Base-by-base conservation (phyloP, 2,113 vertebrate genomes). In the Psettodes erumei region DNA sequence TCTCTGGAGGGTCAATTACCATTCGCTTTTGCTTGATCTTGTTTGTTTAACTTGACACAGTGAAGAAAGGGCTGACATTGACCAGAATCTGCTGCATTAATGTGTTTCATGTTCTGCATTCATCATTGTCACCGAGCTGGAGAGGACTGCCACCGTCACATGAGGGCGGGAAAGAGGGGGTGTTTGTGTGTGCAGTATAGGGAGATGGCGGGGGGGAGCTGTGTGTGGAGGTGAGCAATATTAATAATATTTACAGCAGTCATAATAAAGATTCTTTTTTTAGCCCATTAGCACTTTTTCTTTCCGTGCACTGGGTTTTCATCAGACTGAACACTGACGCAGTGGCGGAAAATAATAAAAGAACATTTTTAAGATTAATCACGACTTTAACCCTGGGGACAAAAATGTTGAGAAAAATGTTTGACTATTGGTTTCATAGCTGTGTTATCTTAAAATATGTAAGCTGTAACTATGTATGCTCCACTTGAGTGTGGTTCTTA, bases 31-130 rank as follows among this genome's bases (percentile, higher is more conserved):
- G 95, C 94, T 96, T 96, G 94, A 96, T 97, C 96, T 97, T 99
- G 96, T 98, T 99, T 98, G 98, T 99, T 97, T 97, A 98, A 96
- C 94, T 97, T 97, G 97, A 98, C 97, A 97, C 94, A 90, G 95
- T 94, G 96, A 97, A 96, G 95, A 99, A 98, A 98, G 95, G 95
- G 93, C 94, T 95, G 96, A 96, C 97, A 97, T 93, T 96, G 96
- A 98, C 95, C 96, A 95, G 96, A 96, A 96, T 95, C 94, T 91
- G 94, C 93, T 93, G 95, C 96, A 97, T 97, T 98, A 97, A 98
- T 98, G 98, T 95, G 94, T 94, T 96, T 95, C 96, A 95, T 98
- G 96, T 96, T 96, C 93, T 84, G 95, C 96, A 99, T 99, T 96
- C 96, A 97, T 99, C 97, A 98, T 94, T 96, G 97, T 97, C 96